phyloP scores from a whole-genome alignment of 2,888 invertebrate genomes.

The Drosophila buzzatii region DNA sequence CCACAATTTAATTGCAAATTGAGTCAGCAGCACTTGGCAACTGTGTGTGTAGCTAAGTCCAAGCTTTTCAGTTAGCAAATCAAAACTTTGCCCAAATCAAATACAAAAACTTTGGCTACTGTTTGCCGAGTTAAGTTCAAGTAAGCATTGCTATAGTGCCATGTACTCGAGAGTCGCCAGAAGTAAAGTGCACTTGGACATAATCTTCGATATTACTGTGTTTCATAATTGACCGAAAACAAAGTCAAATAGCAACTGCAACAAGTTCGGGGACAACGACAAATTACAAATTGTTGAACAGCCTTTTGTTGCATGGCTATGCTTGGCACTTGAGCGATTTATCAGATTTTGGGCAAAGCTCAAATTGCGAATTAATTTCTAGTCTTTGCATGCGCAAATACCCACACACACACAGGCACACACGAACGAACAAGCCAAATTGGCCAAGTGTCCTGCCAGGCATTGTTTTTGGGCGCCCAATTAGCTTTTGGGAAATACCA shows the following conservation, averaged over 20 bases:
- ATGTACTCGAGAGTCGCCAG: background rate
- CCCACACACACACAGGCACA: background rate
- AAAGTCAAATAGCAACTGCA: constrained; percentile 5
- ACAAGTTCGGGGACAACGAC: background rate
- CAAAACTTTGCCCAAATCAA: constrained; percentile 32
- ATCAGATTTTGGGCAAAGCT: constrained; percentile 36
- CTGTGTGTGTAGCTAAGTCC: constrained; percentile 2
- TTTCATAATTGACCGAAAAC: background rate
- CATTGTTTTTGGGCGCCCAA: constrained; percentile 54
- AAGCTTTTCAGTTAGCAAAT: background rate
- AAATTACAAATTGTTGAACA: constrained; percentile 19
- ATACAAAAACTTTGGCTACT: constrained; percentile 33
- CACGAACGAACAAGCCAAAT: constrained; percentile 26
- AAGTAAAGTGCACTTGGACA: background rate
- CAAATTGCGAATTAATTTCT: constrained; percentile 56
- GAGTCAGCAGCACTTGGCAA: constrained; percentile 38
- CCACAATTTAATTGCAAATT: constrained; percentile 57
- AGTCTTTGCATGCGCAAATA: constrained; percentile 12
- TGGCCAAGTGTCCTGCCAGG: constrained; percentile 40
- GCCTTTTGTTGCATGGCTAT: constrained; percentile 20
- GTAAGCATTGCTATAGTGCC: background rate
- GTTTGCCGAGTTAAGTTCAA: constrained; percentile 19
- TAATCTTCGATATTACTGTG: background rate
- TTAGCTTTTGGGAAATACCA: constrained; percentile 61
- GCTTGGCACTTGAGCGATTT: constrained; percentile 46